Percentiles rank a stretch among this genome's conserved stretches.
phyloP scores from a whole-genome alignment of 2,888 invertebrate genomes.

The Scrobipalpa costella region DNA sequence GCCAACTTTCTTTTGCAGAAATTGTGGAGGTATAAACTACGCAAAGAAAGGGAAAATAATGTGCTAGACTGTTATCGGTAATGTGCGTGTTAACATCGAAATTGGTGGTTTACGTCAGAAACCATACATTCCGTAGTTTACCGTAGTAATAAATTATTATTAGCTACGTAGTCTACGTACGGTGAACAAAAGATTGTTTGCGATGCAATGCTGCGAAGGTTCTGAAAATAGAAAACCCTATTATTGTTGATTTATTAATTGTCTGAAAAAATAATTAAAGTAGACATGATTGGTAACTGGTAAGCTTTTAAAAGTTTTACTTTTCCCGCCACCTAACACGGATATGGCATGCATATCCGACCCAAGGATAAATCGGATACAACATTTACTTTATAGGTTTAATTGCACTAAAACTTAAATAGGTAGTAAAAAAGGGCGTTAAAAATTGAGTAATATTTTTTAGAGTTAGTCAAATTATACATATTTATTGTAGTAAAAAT shows the following conservation, averaged over 20 bases:
- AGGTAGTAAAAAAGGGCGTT: too few relatives aligned
- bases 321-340: constrained; percentile 2
- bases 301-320: neutral
- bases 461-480: too few relatives aligned
- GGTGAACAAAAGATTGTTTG: too few relatives aligned
- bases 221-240: too few relatives aligned
- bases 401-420: too few relatives aligned
- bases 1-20: constrained; percentile 61
- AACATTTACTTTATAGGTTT: neutral
- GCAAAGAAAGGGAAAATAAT: constrained; percentile 31
- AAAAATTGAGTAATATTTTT: too few relatives aligned
- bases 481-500: too few relatives aligned
- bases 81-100: neutral
- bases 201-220: too few relatives aligned
- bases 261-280: neutral
- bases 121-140: neutral
- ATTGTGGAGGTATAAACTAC: constrained; percentile 34
- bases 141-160: too few relatives aligned
- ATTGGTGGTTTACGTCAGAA: constrained; percentile 2
- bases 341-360: neutral
- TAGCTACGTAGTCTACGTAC: too few relatives aligned
- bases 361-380: neutral
- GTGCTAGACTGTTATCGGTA: neutral
- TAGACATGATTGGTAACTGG: neutral
- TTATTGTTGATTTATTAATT: too few relatives aligned